Conservation (phyloP, 2,888 invertebrate genomes). For the Sturmia bella region DNA sequence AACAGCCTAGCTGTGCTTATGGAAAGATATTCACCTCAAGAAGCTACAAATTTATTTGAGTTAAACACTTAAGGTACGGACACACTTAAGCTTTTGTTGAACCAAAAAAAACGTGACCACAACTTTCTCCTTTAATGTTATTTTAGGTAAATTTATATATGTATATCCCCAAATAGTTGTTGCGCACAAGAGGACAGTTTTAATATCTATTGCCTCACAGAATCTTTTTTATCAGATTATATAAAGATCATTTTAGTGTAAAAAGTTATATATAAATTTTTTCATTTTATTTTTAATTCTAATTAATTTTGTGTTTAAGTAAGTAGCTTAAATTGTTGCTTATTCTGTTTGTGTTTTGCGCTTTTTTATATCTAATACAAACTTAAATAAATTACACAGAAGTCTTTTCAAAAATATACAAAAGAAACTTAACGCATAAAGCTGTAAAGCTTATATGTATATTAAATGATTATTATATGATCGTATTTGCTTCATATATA, state of each 20-base stretch:
- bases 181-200: background rate
- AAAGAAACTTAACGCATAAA: conserved; percentile 44
- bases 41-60: no score
- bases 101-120: no score
- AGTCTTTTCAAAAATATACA: conserved; percentile 59
- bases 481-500: conserved; percentile 82
- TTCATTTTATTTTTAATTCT: background rate
- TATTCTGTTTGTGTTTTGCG: conserved; percentile 29
- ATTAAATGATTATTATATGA: conserved; percentile 82
- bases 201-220: background rate
- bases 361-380: conserved; percentile 62
- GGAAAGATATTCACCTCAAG: no score
- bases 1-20: no score
- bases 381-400: conserved; percentile 51
- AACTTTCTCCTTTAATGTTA: no score
- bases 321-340: conserved; percentile 46
- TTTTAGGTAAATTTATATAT: no score
- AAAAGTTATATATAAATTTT: conserved; percentile 23
- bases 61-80: no score
- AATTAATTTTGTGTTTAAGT: conserved; percentile 2
- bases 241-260: conserved; percentile 34
- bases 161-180: no score
- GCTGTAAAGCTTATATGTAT: conserved; percentile 74
- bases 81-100: no score
- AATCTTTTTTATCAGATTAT: conserved; percentile 3